Evolutionary conservation across 2,888 invertebrate genomes (phyloP), one percentile per base, ranked within the genome.

Genomic region (Lepeophtheirus nordmannii): DNA sequence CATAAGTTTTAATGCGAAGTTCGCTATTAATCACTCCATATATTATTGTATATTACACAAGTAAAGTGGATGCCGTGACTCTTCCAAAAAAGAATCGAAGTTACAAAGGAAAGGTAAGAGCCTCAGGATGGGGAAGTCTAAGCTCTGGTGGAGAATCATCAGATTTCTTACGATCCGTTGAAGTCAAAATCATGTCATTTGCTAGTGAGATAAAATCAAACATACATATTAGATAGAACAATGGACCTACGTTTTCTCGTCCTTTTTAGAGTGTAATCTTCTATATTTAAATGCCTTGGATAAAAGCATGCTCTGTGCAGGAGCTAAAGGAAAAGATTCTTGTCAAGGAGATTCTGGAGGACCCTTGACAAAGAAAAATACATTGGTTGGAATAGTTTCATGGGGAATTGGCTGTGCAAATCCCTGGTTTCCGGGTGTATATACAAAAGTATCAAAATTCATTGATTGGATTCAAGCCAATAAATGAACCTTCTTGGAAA

Each of bases 291-390:
- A 30, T 30, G 30, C 30, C 30, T 30, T 30, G 7, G 53, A 46
- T 8, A 17, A 46, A 17, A 46, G n/a, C 8, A 46, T 46, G 53
- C 14, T 46, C 14, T 46, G 53, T 17, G 53, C 53, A 1, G 53
- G n/a, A n/a, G 53, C 53, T 46, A 14, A 5, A 46, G 8, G 17
- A 17, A 46, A 46, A 17, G 53, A 46, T 8, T 46, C 53, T 3
- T 46, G 53, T 46, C 53, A 46, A 46, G 53, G 53, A 46, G 53
- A 46, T 8, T 46, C 53, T 17, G 53, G 53, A n/a, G 53, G 53
- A 2, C 53, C 53, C 5, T 17, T 46, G 14, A 17, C 17, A 14
- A 14, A 46, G 17, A 17, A 17, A 46, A 46, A 46, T 17, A 46
- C 53, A 17, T 17, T 46, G n/a, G 53, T 46, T 46, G 53, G 53